These are phyloP conservation scores for Nomia melanderi DNA, from an alignment of 1,140 invertebrate genomes.

Conservation along the genomic window DNA sequence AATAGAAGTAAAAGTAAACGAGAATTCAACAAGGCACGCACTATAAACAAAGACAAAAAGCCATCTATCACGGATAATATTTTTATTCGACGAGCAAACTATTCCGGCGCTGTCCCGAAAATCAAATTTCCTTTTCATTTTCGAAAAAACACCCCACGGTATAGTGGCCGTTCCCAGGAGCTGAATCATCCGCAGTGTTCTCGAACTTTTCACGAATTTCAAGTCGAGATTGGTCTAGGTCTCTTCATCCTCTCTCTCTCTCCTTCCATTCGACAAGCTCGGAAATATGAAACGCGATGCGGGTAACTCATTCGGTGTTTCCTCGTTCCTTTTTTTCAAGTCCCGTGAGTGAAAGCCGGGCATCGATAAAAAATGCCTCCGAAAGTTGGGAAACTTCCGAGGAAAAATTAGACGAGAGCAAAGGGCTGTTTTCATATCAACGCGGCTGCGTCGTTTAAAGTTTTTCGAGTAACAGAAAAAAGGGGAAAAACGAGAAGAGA, in stretches of 20 bases:
- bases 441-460: not conserved
- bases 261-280: not conserved
- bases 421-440: not conserved
- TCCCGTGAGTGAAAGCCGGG: not conserved
- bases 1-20: too few relatives aligned
- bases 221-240: not conserved
- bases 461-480: not conserved
- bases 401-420: slow-evolving; percentile 1
- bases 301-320: not conserved
- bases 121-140: not conserved
- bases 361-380: slow-evolving; percentile 5
- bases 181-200: not conserved
- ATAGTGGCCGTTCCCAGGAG: too few relatives aligned
- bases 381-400: not conserved
- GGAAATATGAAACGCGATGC: slow-evolving; percentile 22
- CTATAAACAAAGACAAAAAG: not conserved
- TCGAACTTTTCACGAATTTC: not conserved
- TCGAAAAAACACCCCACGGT: not conserved
- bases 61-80: not conserved
- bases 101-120: not conserved
- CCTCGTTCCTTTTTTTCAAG: not conserved
- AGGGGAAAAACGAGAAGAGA: too few relatives aligned
- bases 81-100: not conserved
- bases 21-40: too few relatives aligned
- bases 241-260: not conserved